Base-by-base conservation (phyloP, 2,113 vertebrate genomes). In the Nothocercus nigrocapillus region DNA sequence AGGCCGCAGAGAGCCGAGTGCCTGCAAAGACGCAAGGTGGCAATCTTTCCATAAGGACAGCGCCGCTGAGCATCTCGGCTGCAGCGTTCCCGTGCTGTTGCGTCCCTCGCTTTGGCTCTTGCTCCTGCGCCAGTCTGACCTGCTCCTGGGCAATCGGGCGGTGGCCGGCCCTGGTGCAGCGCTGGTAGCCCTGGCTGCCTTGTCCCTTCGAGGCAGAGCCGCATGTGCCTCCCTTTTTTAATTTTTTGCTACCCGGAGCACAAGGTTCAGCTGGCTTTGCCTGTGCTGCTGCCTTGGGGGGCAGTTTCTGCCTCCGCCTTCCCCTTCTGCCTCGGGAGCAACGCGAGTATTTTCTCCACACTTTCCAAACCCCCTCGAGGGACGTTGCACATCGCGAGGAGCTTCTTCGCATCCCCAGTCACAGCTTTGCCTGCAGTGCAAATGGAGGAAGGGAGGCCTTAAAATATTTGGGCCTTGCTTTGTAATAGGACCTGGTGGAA, bases 11-110 rank as follows among this genome's bases (percentile, higher is more conserved):
- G 0, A 4, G 2, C 86, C 25, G 4, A 49, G 44, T 12, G 59
- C 8, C 78, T 66, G 91, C 21, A 22, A 64, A 74, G 94, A 95
- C 96, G 79, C 94, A 87, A 96, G 96, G 21, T 95, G 95, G 91
- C 96, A 95, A 94, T 95, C 87, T 95, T 92, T 20, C 53, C 91
- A 19, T 91, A 89, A 95, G 84, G 49, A 92, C 84, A 40, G 49
- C 84, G 36, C 21, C 22, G 59, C 80, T n/a, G 20, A 44, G 8
- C 58, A 40, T 25, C 62, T 34, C 0, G 53, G 32, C 62, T n/a
- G 82, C 1, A 7, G 32, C 34, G 18, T 28, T 75, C 47, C 62
- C 18, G 21, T 58, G 74, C 7, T 32, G 2, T 58, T n/a, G 38
- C 58, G 61, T 34, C 38, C 22, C 62, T 27, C 3, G 2, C 72